Conservation (phyloP, 2,113 vertebrate species). For the Genyomyrus donnyi region DNA sequence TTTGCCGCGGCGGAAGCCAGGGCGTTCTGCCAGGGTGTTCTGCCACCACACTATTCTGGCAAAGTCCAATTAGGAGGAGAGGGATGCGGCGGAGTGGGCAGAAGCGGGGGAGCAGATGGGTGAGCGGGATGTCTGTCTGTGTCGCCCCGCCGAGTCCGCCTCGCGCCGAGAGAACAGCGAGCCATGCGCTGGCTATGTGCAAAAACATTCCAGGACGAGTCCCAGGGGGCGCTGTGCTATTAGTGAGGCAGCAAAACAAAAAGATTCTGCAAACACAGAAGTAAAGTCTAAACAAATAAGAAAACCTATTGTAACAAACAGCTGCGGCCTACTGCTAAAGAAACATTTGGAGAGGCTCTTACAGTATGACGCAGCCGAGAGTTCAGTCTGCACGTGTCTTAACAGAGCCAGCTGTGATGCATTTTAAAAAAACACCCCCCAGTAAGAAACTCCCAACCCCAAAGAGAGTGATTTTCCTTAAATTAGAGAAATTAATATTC, state of each 20-base stretch:
- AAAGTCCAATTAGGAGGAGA: background rate
- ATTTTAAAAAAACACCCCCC: background rate
- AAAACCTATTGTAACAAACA: background rate
- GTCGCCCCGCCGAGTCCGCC: background rate
- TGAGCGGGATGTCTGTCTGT: background rate
- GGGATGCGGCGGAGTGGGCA: background rate
- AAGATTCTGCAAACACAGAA: background rate
- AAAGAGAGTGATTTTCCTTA: background rate
- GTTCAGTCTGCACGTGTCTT: background rate
- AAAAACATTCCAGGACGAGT: background rate
- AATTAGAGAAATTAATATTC: slow-evolving; percentile 5
- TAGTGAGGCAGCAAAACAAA: background rate
- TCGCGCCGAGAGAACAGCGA: background rate
- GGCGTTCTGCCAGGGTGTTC: background rate
- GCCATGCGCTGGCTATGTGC: background rate
- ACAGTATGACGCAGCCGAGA: background rate
- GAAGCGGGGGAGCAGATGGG: background rate
- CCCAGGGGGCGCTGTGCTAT: background rate
- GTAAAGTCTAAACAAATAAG: background rate
- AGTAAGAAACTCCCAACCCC: background rate
- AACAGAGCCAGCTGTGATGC: background rate
- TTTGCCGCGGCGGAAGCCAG: background rate
- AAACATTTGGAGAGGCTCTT: background rate
- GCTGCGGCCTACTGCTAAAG: background rate
- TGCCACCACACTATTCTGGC: background rate